Evolutionary conservation across 2,888 invertebrate species (phyloP).

Genomic region (Rotaria socialis): DNA sequence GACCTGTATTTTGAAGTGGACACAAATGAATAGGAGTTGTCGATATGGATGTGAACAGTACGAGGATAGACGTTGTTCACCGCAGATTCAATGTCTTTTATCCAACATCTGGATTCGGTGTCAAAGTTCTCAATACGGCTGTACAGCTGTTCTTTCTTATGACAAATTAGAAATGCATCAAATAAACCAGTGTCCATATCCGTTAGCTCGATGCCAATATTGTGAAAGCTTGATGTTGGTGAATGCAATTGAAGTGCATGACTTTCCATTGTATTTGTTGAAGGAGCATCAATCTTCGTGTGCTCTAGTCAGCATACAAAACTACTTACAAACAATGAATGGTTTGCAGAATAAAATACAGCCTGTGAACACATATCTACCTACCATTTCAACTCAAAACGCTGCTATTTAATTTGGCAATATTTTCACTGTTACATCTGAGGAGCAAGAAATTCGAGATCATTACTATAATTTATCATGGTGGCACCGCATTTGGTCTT

Average conservation of each 20-base stretch:
- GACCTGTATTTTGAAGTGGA: not conserved
- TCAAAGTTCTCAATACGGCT: not conserved
- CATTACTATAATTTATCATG: not conserved
- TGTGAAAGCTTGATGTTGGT: not conserved
- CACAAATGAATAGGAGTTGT: not conserved
- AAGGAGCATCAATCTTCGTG: not conserved
- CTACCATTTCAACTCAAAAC: not conserved
- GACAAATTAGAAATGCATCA: not conserved
- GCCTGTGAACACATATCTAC: not conserved
- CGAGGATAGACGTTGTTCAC: not conserved
- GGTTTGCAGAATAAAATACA: not conserved
- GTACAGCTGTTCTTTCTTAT: not conserved
- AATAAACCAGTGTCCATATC: not conserved
- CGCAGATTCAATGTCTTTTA: not conserved
- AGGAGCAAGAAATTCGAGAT: not conserved
- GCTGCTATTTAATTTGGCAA: not conserved
- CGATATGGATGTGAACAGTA: not conserved
- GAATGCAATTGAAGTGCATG: not conserved
- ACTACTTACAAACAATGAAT: not conserved
- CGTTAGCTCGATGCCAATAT: not conserved
- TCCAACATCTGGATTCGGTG: not conserved
- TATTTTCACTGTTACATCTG: not conserved
- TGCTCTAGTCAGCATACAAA: not conserved
- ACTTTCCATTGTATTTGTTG: not conserved
- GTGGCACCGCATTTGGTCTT: not conserved